phyloP scores from a whole-genome alignment of 2,113 vertebrate species.

The Thermophis baileyi region DNA sequence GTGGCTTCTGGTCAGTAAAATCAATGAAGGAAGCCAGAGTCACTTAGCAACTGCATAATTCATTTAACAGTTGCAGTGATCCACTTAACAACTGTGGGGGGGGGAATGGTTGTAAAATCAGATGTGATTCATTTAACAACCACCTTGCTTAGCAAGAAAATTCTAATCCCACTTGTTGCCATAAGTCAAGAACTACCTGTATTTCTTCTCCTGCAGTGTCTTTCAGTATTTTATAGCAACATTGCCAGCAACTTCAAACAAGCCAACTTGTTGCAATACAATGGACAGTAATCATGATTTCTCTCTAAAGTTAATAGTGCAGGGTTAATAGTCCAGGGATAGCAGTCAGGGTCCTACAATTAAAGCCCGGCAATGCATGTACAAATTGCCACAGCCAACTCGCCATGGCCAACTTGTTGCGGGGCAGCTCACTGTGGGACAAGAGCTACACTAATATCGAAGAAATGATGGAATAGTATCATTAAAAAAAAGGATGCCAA shows the following conservation, averaged over 20 bases:
- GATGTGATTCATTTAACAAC: neutral
- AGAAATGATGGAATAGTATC: neutral
- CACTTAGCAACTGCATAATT: too few species aligned
- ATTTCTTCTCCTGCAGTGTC: neutral
- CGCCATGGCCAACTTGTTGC: neutral
- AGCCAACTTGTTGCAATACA: constrained; percentile 8
- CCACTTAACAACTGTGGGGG: too few species aligned
- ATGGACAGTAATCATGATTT: constrained; percentile 13
- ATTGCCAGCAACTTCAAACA: constrained; percentile 19
- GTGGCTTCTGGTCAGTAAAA: too few species aligned
- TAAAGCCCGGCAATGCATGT: neutral
- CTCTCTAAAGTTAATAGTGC: neutral
- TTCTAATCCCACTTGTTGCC: neutral
- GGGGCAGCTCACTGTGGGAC: neutral
- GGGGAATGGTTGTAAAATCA: too few species aligned
- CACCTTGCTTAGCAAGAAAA: neutral
- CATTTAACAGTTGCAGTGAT: too few species aligned
- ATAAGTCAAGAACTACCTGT: neutral
- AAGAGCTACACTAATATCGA: neutral
- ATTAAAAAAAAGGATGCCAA: neutral
- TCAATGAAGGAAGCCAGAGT: too few species aligned
- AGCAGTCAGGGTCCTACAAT: neutral
- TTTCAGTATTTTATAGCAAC: constrained; percentile 30
- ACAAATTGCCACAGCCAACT: neutral
- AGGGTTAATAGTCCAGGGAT: neutral